Conservation (phyloP, 2,113 vertebrate species). For the Lampris megalopsis region DNA sequence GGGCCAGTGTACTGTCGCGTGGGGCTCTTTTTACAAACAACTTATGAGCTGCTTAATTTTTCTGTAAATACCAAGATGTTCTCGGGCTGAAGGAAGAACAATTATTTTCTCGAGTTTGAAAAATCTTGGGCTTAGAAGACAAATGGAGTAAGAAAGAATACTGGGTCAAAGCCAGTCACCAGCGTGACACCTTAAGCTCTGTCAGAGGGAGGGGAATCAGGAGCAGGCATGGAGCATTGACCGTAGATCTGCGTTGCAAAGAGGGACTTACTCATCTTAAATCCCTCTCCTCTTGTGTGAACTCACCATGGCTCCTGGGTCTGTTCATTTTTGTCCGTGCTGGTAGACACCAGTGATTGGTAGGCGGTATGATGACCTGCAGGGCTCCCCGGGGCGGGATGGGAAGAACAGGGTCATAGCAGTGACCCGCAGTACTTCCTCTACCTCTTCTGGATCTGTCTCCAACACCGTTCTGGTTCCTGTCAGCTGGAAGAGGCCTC, state of each 20-base stretch:
- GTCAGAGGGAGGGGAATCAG: background rate
- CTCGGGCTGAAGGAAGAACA: slow-evolving; percentile 30
- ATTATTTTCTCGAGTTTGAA: slow-evolving; percentile 1
- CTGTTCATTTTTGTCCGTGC: slow-evolving; percentile 26
- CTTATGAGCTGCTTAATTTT: background rate
- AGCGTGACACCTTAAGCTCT: no score
- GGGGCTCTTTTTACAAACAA: slow-evolving; percentile 19
- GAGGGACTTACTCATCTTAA: slow-evolving; percentile 2
- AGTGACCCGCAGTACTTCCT: slow-evolving; percentile 93
- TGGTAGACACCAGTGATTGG: slow-evolving; percentile 95
- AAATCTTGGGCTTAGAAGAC: no score
- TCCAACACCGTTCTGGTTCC: slow-evolving; percentile 96
- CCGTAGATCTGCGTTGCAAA: slow-evolving; percentile 5
- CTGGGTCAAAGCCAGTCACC: no score
- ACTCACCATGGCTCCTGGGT: slow-evolving; percentile 8
- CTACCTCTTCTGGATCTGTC: slow-evolving; percentile 95
- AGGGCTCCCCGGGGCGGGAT: slow-evolving; percentile 87
- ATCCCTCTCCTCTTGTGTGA: background rate
- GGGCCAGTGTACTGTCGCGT: slow-evolving; percentile 48
- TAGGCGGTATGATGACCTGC: slow-evolving; percentile 91
- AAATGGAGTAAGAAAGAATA: no score
- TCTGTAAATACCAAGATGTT: slow-evolving; percentile 26
- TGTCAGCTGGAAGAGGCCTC: slow-evolving; percentile 98
- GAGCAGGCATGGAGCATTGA: slow-evolving; percentile 1
- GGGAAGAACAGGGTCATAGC: slow-evolving; percentile 89